Conservation (phyloP, 2,797 vertebrate genomes). For the Lepilemur septentrionalis region DNA sequence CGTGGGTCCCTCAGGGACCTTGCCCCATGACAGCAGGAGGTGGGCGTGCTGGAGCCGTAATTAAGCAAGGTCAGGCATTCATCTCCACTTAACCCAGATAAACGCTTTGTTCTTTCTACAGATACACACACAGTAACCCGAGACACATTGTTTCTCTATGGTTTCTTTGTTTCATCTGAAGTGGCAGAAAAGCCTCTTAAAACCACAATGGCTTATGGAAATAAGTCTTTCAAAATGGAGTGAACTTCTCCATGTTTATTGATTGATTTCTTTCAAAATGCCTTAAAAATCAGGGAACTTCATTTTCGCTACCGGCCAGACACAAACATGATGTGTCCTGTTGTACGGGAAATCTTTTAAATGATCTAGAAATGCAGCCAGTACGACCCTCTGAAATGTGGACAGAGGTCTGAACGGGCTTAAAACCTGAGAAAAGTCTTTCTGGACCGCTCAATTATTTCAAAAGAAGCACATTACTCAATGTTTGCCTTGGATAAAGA, state of each 20-base stretch:
- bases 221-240: background rate
- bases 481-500: slow-evolving; percentile 12
- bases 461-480: background rate
- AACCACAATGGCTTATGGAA: background rate
- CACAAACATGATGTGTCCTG: background rate
- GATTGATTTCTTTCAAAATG: slow-evolving; percentile 17
- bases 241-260: background rate
- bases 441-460: background rate
- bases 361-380: background rate
- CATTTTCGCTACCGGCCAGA: background rate
- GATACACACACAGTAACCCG: background rate
- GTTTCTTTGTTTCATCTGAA: background rate
- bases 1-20: background rate
- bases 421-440: slow-evolving; percentile 22
- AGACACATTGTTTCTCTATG: background rate
- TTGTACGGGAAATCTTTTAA: background rate
- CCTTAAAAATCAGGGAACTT: background rate
- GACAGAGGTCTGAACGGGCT: background rate
- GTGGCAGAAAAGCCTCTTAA: background rate
- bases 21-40: background rate
- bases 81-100: background rate
- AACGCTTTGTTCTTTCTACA: background rate
- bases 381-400: background rate
- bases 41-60: background rate
- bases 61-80: background rate